phyloP scores from a whole-genome alignment of 2,113 vertebrate species.

The Glaucidium brasilianum region DNA sequence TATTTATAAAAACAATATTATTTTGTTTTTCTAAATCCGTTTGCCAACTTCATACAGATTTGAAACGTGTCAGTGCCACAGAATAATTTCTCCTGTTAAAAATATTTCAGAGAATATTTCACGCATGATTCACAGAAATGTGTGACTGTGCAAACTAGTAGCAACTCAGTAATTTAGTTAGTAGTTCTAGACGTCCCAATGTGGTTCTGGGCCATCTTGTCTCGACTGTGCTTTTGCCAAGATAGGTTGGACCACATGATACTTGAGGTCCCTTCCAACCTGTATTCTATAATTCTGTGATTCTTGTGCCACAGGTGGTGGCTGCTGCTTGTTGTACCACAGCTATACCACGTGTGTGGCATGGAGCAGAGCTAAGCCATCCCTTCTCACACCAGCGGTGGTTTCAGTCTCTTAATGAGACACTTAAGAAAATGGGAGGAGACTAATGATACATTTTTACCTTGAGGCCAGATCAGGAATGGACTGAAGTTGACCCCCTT shows the following conservation, averaged over 20 bases:
- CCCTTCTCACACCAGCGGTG: accelerated
- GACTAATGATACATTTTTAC: neutral
- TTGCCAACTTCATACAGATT: neutral
- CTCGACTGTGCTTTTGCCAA: too few relatives aligned
- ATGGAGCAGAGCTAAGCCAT: neutral
- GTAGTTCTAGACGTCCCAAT: neutral
- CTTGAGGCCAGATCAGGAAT: neutral
- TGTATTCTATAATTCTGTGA: too few relatives aligned
- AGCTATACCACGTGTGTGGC: neutral
- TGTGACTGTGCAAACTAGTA: neutral
- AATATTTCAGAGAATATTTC: neutral
- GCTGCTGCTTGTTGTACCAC: neutral
- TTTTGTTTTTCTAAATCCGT: neutral
- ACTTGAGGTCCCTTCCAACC: too few relatives aligned
- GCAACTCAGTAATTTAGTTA: neutral
- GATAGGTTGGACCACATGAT: too few relatives aligned
- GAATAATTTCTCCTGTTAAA: neutral
- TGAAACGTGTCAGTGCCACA: neutral
- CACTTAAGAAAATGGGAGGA: neutral
- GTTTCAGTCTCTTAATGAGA: neutral
- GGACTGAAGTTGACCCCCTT: neutral
- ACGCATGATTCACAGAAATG: neutral
- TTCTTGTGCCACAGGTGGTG: neutral
- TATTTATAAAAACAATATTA: neutral
- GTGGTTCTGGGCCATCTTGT: neutral